Conservation (phyloP, 2,888 invertebrate species). For the Drosophila infuscata region DNA sequence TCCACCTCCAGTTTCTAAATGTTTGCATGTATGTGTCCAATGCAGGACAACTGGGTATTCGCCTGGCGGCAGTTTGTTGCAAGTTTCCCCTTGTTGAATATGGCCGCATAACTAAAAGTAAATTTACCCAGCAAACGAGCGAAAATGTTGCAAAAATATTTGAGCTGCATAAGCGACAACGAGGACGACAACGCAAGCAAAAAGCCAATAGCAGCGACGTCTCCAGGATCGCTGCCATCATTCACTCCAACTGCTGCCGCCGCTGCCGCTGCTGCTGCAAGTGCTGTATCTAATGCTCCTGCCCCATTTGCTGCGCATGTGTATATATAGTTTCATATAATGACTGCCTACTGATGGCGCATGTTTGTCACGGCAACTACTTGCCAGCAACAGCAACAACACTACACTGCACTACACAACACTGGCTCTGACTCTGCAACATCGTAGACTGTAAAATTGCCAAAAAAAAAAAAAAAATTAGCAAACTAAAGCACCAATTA, state of each 20-base stretch:
- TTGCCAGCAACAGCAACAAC: neutral
- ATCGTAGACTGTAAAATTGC: neutral
- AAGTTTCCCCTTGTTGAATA: constrained; percentile 54
- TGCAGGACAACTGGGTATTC: constrained; percentile 28
- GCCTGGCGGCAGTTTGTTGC: constrained; percentile 35
- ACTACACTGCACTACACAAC: neutral
- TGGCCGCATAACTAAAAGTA: constrained; percentile 75
- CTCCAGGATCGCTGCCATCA: constrained; percentile 2
- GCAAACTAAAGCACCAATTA: neutral
- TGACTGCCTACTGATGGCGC: constrained; percentile 72
- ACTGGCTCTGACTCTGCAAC: neutral
- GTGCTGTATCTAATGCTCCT: neutral
- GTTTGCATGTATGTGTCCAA: constrained; percentile 3
- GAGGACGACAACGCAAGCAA: constrained; percentile 10
- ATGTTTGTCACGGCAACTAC: constrained; percentile 69
- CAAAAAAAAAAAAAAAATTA: no score
- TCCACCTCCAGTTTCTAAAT: neutral
- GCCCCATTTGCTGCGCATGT: neutral
- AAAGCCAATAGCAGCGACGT: neutral
- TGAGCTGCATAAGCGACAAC: constrained; percentile 68
- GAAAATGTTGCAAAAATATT: constrained; percentile 76
- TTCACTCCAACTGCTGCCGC: neutral
- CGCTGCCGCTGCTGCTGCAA: neutral
- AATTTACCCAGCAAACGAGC: constrained; percentile 73
- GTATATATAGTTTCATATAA: constrained; percentile 63